Base-by-base conservation (phyloP, 2,797 vertebrate species). In the Alca torda region DNA sequence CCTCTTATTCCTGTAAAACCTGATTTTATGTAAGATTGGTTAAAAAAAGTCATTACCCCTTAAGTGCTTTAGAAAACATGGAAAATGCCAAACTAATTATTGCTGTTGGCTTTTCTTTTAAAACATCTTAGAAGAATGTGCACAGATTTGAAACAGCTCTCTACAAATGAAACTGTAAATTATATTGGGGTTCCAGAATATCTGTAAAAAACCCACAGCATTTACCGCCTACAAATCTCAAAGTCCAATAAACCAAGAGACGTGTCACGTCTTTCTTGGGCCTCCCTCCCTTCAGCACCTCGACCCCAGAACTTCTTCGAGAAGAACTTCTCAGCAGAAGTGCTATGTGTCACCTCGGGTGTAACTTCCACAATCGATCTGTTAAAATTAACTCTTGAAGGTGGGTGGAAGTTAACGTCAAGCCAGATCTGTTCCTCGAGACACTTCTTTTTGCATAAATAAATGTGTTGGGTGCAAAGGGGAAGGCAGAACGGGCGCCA, bases 71-170 rank as follows among this genome's bases (percentile, higher is more conserved):
- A 75, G 70, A 96, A 96, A 96, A 95, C 74, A 95, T 13, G 74
- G 75, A 93, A 95, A 96, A 96, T 67, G 92, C 89, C 94, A 96
- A 95, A 77, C 87, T 90, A 96, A 96, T 95, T 94, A 97, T 95
- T 96, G 87, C 70, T 95, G 74, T 95, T 95, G 94, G 94, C 84
- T 92, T 94, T 92, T 89, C 86, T 75, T 75, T 89, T 73, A 82
- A 84, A 89, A 61, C 51, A 45, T 77, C 80, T 80, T 70, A 80
- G 77, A 96, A 91, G 73, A 93, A 95, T 41, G 51, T 70, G 50
- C 59, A 83, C 65, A 89, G 85, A 90, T 91, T 92, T 93, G 79
- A 90, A 97, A 93, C 69, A 93, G 89, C 74, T 77, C 92, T 46
- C 73, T 84, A 33, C 59, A 82, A 82, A 78, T 84, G 35, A 87